Evolutionary conservation across 2,113 vertebrate genomes (phyloP).

Genomic region (Chlorodrepanis virens): DNA sequence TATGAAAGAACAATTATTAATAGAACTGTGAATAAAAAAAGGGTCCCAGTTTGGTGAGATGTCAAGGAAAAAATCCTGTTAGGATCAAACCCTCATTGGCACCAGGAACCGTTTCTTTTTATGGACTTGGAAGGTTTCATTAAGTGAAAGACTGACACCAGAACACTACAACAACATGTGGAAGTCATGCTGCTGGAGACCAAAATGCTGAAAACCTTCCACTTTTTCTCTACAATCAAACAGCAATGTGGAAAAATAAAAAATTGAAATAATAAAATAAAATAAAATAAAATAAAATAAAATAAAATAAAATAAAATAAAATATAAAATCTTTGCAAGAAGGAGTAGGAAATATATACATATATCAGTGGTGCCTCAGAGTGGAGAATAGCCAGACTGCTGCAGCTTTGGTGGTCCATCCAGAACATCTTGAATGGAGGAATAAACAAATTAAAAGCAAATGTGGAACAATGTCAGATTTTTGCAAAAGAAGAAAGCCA

Average conservation of each 20-base stretch:
- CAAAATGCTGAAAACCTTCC: background rate
- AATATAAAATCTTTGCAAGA: background rate
- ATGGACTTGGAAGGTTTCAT: background rate
- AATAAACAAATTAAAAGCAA: conserved; percentile 20
- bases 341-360: background rate
- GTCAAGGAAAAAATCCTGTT: background rate
- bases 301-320: background rate
- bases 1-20: background rate
- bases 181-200: background rate
- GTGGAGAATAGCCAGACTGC: background rate
- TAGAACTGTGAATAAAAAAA: background rate
- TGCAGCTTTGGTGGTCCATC: conserved; percentile 30
- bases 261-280: background rate
- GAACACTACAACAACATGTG: background rate
- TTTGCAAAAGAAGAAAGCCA: background rate
- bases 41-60: background rate
- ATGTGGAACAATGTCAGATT: background rate
- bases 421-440: background rate
- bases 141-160: background rate
- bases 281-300: background rate
- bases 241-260: background rate
- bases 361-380: background rate
- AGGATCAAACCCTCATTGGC: background rate
- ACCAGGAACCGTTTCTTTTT: background rate
- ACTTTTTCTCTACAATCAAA: background rate